These are phyloP conservation scores for Brachypteracias leptosomus DNA, from an alignment of 2,113 vertebrate genomes.

Conservation along the genomic window DNA sequence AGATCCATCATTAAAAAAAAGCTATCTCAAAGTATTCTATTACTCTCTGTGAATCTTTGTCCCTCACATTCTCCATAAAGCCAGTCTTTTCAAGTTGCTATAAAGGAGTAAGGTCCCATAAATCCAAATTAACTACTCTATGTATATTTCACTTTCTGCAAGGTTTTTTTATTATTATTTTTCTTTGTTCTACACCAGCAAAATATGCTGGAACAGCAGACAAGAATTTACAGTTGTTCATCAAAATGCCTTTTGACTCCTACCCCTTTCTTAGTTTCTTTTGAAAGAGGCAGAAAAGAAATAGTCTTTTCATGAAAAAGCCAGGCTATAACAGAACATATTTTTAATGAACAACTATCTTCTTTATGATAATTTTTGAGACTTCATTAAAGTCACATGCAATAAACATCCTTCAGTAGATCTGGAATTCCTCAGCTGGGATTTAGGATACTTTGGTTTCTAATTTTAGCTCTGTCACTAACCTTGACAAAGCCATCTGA, in stretches of 20 bases:
- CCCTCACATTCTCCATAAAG: not conserved
- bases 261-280: not conserved
- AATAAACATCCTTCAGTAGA: not conserved
- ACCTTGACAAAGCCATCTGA: not conserved
- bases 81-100: not conserved
- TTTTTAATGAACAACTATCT: not conserved
- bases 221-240: not conserved
- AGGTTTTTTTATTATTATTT: not conserved
- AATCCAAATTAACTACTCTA: not conserved
- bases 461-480: not conserved
- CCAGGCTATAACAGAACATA: not conserved
- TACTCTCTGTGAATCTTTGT: not conserved
- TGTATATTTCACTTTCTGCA: not conserved
- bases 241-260: constrained; percentile 18
- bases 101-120: not conserved
- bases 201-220: not conserved
- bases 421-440: not conserved
- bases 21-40: not conserved
- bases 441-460: not conserved
- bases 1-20: not conserved
- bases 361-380: not conserved
- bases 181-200: not conserved
- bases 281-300: not conserved
- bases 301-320: not conserved
- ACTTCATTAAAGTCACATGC: not conserved